A percentile compares a stretch with the other conserved stretches of the same genome.
phyloP scores from a whole-genome alignment of 2,797 vertebrate genomes.

The Dendrocincla fuliginosa region DNA sequence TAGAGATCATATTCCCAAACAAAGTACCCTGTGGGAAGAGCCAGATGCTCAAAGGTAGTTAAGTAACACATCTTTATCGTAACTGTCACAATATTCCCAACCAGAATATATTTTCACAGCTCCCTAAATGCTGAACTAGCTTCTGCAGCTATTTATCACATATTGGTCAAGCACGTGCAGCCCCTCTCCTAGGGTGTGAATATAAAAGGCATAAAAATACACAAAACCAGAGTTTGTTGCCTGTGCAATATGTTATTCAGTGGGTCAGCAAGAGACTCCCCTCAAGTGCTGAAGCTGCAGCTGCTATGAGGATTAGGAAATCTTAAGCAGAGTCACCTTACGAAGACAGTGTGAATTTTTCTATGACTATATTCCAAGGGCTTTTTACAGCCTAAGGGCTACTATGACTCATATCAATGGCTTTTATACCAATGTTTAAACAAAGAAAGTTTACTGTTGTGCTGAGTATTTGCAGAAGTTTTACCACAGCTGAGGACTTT shows the following conservation, averaged over 20 bases:
- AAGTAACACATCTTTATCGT: background rate
- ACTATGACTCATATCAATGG: background rate
- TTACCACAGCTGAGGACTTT: background rate
- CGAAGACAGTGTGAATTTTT: background rate
- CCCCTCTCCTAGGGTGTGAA: background rate
- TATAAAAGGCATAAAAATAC: background rate
- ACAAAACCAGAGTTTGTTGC: background rate
- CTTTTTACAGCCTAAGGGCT: background rate
- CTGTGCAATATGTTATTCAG: background rate
- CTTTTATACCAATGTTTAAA: background rate
- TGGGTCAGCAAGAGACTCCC: background rate
- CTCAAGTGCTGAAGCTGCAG: conserved; percentile 15
- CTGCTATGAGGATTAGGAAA: conserved; percentile 45
- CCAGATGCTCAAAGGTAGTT: conserved; percentile 44
- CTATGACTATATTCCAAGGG: background rate
- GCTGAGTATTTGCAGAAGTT: background rate
- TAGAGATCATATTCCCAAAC: conserved; percentile 40
- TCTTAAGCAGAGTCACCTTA: conserved; percentile 23
- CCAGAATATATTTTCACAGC: background rate
- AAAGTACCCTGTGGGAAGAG: conserved; percentile 27
- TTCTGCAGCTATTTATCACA: background rate
- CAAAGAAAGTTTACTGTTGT: background rate
- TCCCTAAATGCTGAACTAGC: background rate
- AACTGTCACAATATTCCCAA: conserved; percentile 28
- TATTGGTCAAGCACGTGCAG: background rate